Conservation (phyloP, 53 echinoderm and acorn worm genomes). For the Pentamera pediparva region DNA sequence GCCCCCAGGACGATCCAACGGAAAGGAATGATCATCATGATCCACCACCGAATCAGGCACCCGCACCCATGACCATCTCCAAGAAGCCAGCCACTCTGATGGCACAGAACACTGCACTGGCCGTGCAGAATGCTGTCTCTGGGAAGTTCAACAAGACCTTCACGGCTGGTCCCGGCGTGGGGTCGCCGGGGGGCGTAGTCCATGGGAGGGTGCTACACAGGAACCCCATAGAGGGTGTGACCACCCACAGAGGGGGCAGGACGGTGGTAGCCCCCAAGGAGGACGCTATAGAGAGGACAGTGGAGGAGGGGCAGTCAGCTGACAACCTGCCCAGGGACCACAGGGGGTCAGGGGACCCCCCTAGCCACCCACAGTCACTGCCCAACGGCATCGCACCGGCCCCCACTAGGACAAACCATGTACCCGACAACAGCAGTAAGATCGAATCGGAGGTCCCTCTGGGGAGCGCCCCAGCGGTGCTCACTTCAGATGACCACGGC, state of each 20-base stretch:
- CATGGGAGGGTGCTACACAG: slow-evolving; percentile 50
- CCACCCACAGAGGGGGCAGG: slow-evolving; percentile 53
- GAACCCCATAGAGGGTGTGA: slow-evolving; percentile 80
- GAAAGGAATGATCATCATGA: slow-evolving; percentile 12
- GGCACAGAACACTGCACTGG: slow-evolving; percentile 85
- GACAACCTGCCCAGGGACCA: slow-evolving; percentile 19
- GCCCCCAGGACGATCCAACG: slow-evolving; percentile 19
- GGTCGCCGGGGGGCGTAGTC: background rate
- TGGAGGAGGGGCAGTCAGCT: background rate
- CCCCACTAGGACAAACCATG: background rate
- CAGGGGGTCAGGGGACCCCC: slow-evolving; percentile 1
- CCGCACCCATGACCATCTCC: slow-evolving; percentile 38
- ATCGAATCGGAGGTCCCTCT: background rate
- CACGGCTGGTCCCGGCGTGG: slow-evolving; percentile 13
- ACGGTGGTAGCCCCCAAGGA: slow-evolving; percentile 17
- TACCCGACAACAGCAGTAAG: background rate
- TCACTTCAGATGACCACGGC: background rate
- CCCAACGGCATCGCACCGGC: background rate
- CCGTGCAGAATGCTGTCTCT: slow-evolving; percentile 78
- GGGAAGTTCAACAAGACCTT: slow-evolving; percentile 48
- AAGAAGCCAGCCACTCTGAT: slow-evolving; percentile 72
- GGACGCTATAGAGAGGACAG: background rate
- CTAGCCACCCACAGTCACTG: slow-evolving; percentile 19
- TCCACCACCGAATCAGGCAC: background rate
- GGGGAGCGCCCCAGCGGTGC: background rate